Conservation (phyloP, 2,888 invertebrate genomes). For the Amphipyra berbera region DNA sequence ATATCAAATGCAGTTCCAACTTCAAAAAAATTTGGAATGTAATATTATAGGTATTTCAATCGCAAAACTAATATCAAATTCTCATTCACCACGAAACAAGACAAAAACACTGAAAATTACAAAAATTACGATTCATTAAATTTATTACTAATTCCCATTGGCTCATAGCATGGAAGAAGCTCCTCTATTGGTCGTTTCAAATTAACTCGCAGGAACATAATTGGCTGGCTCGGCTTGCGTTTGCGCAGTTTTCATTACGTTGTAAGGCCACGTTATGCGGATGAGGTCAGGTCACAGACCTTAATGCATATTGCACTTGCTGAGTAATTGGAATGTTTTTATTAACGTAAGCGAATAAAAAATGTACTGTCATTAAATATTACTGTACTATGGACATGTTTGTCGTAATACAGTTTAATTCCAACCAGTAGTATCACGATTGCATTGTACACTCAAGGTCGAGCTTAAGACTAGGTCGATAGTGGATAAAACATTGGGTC, state of each 20-base stretch:
- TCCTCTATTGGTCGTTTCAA: constrained; percentile 44
- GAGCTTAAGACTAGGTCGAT: constrained; percentile 47
- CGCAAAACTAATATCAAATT: too few species aligned
- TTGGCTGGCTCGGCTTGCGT: constrained; percentile 47
- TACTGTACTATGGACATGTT: constrained; percentile 17
- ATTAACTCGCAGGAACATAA: constrained; percentile 44
- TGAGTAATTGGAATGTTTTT: constrained; percentile 52
- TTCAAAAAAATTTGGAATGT: too few species aligned
- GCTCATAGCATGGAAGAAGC: constrained; percentile 17
- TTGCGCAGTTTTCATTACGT: constrained; percentile 63
- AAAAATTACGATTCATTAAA: constrained; percentile 8
- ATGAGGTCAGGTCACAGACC: constrained; percentile 69
- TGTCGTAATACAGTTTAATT: constrained; percentile 35
- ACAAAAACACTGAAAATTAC: neutral
- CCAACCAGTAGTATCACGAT: constrained; percentile 52
- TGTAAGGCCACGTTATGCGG: constrained; percentile 61
- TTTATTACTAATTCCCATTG: constrained; percentile 34
- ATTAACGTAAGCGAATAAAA: constrained; percentile 43
- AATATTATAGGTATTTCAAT: too few species aligned
- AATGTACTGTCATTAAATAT: constrained; percentile 27
- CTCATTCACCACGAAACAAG: too few species aligned
- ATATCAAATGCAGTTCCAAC: neutral
- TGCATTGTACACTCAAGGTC: constrained; percentile 48
- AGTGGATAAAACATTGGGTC: constrained; percentile 47
- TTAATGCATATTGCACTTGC: constrained; percentile 64